These are phyloP conservation scores for Bruchidius siliquastri DNA, from an alignment of 2,888 invertebrate genomes.

Conservation along the genomic window DNA sequence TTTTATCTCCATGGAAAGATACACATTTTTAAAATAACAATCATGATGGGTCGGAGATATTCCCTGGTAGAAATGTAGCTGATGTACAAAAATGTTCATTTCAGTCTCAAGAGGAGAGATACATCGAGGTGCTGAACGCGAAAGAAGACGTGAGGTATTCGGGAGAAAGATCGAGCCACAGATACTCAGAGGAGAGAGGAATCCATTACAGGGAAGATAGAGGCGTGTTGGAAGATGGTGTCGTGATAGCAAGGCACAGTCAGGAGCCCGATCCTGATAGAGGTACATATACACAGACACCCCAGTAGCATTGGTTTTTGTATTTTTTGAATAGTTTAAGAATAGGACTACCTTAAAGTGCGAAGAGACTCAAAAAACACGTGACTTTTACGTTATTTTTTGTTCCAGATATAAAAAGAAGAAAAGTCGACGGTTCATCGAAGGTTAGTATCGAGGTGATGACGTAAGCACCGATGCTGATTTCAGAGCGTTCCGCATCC, in stretches of 20 bases:
- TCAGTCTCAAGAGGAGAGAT: conserved; percentile 49
- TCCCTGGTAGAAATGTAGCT: too few species aligned
- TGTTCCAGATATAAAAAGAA: conserved; percentile 70
- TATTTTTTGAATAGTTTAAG: background rate
- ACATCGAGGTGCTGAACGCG: conserved; percentile 43
- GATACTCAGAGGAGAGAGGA: conserved; percentile 47
- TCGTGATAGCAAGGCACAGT: conserved; percentile 49
- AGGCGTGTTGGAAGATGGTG: conserved; percentile 39
- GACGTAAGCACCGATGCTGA: conserved; percentile 47
- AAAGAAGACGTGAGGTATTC: conserved; percentile 47
- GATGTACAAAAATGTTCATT: too few species aligned
- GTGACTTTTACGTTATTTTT: conserved; percentile 9
- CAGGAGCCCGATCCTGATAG: conserved; percentile 59
- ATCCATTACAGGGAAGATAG: conserved; percentile 53
- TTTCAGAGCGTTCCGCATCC: conserved; percentile 40
- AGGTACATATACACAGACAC: conserved; percentile 46
- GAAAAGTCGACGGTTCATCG: conserved; percentile 76
- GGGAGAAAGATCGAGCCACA: conserved; percentile 49
- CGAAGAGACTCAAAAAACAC: too few species aligned
- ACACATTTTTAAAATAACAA: too few species aligned
- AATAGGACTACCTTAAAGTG: too few species aligned
- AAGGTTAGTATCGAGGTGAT: conserved; percentile 80
- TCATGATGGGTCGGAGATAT: too few species aligned
- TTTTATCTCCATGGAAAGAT: too few species aligned
- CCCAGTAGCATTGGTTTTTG: too few species aligned